phyloP scores from a whole-genome alignment of 1,140 invertebrate genomes.

The Notospermus geniculatus region DNA sequence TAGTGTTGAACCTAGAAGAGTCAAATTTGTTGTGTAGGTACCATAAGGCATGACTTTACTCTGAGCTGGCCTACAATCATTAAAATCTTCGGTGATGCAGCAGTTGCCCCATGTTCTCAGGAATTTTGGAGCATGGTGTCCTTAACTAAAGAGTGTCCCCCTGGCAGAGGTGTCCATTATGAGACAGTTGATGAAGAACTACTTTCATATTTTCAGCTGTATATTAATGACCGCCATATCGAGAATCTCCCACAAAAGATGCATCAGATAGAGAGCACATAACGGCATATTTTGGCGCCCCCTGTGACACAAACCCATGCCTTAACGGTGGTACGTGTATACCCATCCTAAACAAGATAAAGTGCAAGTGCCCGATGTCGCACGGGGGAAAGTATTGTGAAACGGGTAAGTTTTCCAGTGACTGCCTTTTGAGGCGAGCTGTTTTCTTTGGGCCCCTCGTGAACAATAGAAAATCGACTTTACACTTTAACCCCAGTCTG shows the following conservation, averaged over 20 bases:
- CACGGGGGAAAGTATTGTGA: conserved; percentile 73
- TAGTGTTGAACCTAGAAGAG: background rate
- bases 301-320: conserved; percentile 69
- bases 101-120: too few relatives aligned
- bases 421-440: too few relatives aligned
- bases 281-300: conserved; percentile 66
- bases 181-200: background rate
- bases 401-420: conserved; percentile 70
- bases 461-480: conserved; percentile 3
- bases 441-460: too few relatives aligned
- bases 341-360: conserved; percentile 69
- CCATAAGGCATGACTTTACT: too few relatives aligned
- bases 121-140: too few relatives aligned
- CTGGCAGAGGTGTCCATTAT: too few relatives aligned
- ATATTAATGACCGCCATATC: conserved; percentile 69
- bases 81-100: too few relatives aligned
- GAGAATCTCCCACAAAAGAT: conserved; percentile 56
- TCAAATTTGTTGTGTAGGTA: too few relatives aligned
- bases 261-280: conserved; percentile 58
- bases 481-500: background rate
- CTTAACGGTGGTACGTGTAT: conserved; percentile 74
- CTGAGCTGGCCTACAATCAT: too few relatives aligned
- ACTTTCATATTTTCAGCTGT: conserved; percentile 33
- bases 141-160: too few relatives aligned
- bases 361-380: conserved; percentile 68